Percentiles rank a stretch among this genome's conserved stretches.
phyloP scores from a whole-genome alignment of 2,113 vertebrate genomes.

The Notothenia rossii region DNA sequence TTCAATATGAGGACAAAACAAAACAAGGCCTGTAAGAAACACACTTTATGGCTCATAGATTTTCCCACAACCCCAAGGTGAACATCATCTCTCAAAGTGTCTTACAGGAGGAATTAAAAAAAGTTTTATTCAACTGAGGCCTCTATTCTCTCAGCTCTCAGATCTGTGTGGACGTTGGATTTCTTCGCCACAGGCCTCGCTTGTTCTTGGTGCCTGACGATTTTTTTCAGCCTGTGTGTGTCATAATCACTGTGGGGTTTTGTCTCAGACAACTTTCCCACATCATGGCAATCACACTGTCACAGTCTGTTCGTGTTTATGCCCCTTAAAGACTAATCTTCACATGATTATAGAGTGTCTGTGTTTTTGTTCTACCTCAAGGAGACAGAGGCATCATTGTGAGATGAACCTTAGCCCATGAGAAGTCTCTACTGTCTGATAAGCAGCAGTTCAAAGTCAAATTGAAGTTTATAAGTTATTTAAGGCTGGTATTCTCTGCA shows the following conservation, averaged over 20 bases:
- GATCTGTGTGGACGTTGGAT: constrained; percentile 3
- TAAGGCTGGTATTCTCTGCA: background rate
- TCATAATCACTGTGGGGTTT: constrained; percentile 42
- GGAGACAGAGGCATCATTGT: constrained; percentile 65
- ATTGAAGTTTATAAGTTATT: background rate
- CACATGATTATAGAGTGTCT: constrained; percentile 76
- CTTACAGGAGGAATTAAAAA: background rate
- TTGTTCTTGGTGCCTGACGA: background rate
- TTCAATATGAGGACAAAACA: constrained; percentile 4
- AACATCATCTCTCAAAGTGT: background rate
- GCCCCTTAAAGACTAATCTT: constrained; percentile 63
- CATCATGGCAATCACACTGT: constrained; percentile 52
- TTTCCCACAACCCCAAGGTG: background rate
- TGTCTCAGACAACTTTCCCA: constrained; percentile 67
- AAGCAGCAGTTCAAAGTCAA: background rate
- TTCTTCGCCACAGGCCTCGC: background rate
- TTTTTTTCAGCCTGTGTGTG: constrained; percentile 21
- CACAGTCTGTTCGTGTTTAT: constrained; percentile 72
- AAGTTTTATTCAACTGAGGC: background rate
- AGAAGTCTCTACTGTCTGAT: constrained; percentile 30
- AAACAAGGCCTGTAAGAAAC: constrained; percentile 4
- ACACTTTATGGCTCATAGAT: background rate
- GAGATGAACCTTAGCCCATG: constrained; percentile 26
- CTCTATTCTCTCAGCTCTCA: background rate
- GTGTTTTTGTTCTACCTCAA: constrained; percentile 69